Conservation (phyloP, 2,888 invertebrate genomes). For the Cactoblastis cactorum region DNA sequence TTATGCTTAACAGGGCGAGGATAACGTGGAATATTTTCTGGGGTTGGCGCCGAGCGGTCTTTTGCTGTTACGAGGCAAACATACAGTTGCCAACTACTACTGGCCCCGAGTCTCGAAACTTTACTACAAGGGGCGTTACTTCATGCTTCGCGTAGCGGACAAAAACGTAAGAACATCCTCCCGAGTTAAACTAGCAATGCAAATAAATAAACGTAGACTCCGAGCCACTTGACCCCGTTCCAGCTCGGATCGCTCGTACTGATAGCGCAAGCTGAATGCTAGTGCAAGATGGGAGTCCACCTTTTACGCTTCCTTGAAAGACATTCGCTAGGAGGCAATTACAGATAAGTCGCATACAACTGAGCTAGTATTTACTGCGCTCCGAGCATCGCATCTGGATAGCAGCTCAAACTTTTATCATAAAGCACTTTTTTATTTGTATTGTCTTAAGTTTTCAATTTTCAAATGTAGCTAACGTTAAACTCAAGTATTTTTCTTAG, state of each 20-base stretch:
- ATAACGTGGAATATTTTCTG: constrained; percentile 97
- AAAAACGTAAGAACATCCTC: constrained; percentile 83
- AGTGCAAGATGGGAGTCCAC: constrained; percentile 67
- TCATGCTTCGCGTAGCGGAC: constrained; percentile 96
- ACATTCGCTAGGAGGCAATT: constrained; percentile 77
- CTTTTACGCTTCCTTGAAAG: constrained; percentile 70
- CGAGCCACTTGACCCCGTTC: constrained; percentile 62
- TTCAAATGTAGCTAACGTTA: not conserved
- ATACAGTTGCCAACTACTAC: constrained; percentile 98
- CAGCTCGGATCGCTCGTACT: constrained; percentile 46
- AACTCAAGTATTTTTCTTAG: not conserved
- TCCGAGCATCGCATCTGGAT: constrained; percentile 38
- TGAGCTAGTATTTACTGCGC: constrained; percentile 71
- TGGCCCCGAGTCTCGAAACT: constrained; percentile 99
- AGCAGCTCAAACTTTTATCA: not conserved
- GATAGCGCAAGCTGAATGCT: constrained; percentile 65
- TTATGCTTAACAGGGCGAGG: constrained; percentile 86
- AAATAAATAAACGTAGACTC: constrained; percentile 53
- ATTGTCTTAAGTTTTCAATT: constrained; percentile 1
- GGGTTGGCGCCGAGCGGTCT: constrained; percentile 97
- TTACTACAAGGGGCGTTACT: constrained; percentile 97
- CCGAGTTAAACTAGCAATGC: constrained; percentile 17
- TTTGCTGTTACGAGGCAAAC: constrained; percentile 95
- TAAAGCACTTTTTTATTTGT: constrained; percentile 3
- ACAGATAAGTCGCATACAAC: constrained; percentile 74